A percentile compares a stretch with the other conserved stretches of the same genome.
Evolutionary conservation across 2,113 vertebrate genomes (phyloP).

Genomic region (Indicator indicator): DNA sequence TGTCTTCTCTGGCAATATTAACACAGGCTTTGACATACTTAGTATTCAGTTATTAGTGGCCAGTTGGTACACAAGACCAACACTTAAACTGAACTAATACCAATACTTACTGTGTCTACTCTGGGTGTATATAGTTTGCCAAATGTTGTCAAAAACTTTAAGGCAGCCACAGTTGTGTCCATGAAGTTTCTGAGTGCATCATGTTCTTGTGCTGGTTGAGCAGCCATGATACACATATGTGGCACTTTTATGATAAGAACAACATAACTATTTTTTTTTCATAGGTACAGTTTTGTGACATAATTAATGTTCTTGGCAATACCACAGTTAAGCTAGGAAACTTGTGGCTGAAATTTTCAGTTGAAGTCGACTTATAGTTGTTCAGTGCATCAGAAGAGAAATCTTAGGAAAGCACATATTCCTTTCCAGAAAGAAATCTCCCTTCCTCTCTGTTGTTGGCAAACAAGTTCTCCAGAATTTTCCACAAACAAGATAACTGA

Average conservation of each 20-base stretch:
- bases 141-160: neutral
- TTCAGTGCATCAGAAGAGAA: neutral
- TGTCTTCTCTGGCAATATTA: neutral
- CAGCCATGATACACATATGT: neutral
- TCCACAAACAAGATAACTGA: rapidly evolving
- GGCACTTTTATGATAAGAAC: neutral
- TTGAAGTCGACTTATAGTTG: neutral
- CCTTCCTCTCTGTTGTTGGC: neutral
- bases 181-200: neutral
- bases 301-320: neutral
- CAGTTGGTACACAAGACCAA: neutral
- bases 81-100: neutral
- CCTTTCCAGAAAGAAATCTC: neutral
- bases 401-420: neutral
- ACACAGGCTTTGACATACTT: neutral
- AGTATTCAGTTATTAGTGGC: neutral
- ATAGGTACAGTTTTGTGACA: neutral
- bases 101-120: neutral
- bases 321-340: neutral
- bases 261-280: neutral
- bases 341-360: neutral
- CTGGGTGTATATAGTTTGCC: neutral
- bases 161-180: neutral
- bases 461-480: neutral
- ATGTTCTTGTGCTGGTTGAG: neutral